These are phyloP conservation scores for Sipha flava DNA, from an alignment of 1,140 invertebrate genomes.

Conservation along the genomic window DNA sequence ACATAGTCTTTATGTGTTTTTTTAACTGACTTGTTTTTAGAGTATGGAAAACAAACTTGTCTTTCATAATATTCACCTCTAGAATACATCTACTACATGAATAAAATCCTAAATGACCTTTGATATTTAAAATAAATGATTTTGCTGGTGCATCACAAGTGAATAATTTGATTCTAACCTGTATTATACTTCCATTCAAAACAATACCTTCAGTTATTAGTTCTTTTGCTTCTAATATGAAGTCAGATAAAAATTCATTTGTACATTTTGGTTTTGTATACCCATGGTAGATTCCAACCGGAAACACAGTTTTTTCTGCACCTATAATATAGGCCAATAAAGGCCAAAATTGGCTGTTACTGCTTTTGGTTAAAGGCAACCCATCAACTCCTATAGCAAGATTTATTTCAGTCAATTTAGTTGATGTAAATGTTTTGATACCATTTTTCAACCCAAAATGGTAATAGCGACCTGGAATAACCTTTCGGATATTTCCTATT, in stretches of 20 bases:
- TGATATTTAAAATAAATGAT: too few species aligned
- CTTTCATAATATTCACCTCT: too few species aligned
- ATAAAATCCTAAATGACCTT: too few species aligned
- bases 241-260: background rate
- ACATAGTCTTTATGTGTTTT: background rate
- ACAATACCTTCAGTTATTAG: background rate
- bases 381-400: background rate
- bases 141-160: too few species aligned
- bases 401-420: background rate
- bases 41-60: too few species aligned
- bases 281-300: too few species aligned
- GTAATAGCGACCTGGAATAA: background rate
- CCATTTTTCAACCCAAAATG: background rate
- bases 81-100: too few species aligned
- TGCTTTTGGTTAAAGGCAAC: background rate
- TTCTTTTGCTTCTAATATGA: background rate
- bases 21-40: too few species aligned
- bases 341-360: background rate
- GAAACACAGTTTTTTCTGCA: background rate
- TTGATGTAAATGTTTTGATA: background rate
- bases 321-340: background rate
- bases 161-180: too few species aligned
- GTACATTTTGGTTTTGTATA: background rate
- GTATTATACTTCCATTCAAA: too few species aligned
- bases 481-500: background rate